Percentiles rank a stretch among this genome's conserved stretches.
phyloP scores from a whole-genome alignment of 2,113 vertebrate species.

The Capricornis sumatraensis region DNA sequence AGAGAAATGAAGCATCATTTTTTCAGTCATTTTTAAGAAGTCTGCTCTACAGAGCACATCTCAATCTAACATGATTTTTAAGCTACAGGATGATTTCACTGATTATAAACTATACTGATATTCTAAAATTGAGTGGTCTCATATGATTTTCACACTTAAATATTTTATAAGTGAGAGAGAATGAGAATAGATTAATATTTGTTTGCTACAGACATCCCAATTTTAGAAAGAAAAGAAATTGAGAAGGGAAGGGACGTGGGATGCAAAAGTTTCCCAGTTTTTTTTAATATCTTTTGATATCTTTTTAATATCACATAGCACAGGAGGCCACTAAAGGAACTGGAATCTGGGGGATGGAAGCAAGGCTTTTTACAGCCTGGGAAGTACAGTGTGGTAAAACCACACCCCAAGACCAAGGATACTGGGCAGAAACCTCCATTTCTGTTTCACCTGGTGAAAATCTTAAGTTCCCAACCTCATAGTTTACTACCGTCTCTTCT shows the following conservation, averaged over 20 bases:
- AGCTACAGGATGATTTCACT: neutral
- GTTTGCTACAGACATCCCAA: neutral
- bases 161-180: neutral
- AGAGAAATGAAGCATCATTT: neutral
- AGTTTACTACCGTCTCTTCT: neutral
- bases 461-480: neutral
- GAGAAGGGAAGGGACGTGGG: neutral
- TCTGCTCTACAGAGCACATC: neutral
- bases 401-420: neutral
- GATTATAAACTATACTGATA: neutral
- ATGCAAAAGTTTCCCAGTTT: neutral
- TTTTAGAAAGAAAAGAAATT: neutral
- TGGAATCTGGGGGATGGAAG: neutral
- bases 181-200: neutral
- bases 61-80: neutral
- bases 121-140: neutral
- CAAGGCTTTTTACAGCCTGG: neutral
- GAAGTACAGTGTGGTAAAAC: neutral
- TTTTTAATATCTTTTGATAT: neutral
- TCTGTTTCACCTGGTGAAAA: neutral
- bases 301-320: neutral
- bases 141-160: neutral
- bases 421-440: neutral
- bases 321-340: neutral
- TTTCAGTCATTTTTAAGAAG: neutral